phyloP scores from a whole-genome alignment of 2,113 vertebrate species.

The Myrmophylax atrothorax region DNA sequence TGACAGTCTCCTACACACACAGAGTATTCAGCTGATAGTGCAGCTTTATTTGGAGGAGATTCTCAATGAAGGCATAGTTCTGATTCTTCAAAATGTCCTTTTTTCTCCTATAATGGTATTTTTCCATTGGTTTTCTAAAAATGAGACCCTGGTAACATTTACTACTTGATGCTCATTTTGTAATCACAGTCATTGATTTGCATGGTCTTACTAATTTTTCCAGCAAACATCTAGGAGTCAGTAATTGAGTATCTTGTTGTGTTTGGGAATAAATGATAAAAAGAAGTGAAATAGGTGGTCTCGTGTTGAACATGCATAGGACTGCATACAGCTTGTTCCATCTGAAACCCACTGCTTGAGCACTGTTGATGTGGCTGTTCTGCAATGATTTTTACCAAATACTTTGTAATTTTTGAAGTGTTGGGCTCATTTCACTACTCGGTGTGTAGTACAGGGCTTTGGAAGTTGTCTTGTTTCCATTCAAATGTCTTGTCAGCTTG shows the following conservation, averaged over 20 bases:
- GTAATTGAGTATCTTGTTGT: neutral
- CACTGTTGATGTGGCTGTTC: neutral
- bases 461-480: neutral
- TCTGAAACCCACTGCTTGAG: neutral
- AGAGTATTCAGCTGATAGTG: neutral
- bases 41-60: neutral
- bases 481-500: neutral
- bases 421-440: neutral
- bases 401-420: neutral
- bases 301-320: fast-evolving
- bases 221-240: neutral
- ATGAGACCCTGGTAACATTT: neutral
- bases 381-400: neutral
- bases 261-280: neutral
- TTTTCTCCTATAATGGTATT: neutral
- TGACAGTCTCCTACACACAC: neutral
- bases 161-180: neutral
- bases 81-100: neutral
- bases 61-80: neutral
- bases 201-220: neutral
- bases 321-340: neutral
- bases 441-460: neutral
- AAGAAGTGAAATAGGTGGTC: neutral
- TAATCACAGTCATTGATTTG: neutral
- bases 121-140: neutral